Evolutionary conservation across 1,140 invertebrate genomes (phyloP), one percentile per base, ranked within the genome.

Genomic region (Drosophila obscura): DNA sequence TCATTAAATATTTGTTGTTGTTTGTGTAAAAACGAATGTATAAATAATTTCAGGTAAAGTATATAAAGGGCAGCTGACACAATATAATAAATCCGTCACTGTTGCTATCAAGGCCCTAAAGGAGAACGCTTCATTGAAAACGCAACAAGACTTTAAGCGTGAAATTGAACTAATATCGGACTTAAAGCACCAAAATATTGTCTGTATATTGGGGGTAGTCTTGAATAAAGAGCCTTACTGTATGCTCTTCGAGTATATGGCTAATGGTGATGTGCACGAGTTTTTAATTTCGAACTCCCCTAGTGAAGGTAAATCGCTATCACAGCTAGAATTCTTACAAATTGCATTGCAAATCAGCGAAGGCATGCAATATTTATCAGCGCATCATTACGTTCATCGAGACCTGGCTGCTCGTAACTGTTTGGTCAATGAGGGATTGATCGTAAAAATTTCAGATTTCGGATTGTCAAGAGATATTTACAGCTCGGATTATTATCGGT

Each of bases 161-260:
- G 96, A 97, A 93, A 97, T 98, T 45, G 97, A 98, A 91, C 92
- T 98, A 2, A 98, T 99, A 94, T 96, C 97, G 0, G 97, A 98
- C 91, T 92, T 99, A 45, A 94, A 96, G 58, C 98, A 99, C 93
- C 97, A 97, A 0, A 99, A 99, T 91, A 98, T 99, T 73, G 97
- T 99, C 46, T 98, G 97, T 92, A 94, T 99, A 50, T 93, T 99
- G 15, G 98, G 98, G 0, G 97, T 99, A 3, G 96, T 97, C 52
- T 93, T 97, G 50, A 96, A 96, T 74, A 96, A 98, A 58, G 96
- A 98, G 81, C 98, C 98, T 0, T 95, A 97, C 91, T 98, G 97
- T 90, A 98, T 99, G 97, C 93, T 99, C 2, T 99, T 99, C 93
- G 98, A 99, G 92, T 98, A 97, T 90, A 98, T 98, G 97, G 96